These are phyloP conservation scores for Proisotoma minuta DNA, from an alignment of 2,888 invertebrate genomes.

Conservation along the genomic window DNA sequence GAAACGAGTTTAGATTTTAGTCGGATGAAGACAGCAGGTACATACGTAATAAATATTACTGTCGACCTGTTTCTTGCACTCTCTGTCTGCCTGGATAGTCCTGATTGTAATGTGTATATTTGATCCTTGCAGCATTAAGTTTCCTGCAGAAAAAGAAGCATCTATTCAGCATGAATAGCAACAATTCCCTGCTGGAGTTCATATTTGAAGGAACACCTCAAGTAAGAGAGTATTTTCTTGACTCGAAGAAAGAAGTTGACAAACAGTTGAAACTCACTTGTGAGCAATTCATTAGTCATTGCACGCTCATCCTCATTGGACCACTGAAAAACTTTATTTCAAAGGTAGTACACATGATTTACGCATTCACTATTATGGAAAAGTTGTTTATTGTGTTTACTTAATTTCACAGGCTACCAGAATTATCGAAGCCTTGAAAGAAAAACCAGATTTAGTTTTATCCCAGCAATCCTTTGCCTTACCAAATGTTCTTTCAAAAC, in stretches of 20 bases:
- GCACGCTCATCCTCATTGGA: slow-evolving; percentile 70
- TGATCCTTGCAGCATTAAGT: slow-evolving; percentile 52
- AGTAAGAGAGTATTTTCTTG: slow-evolving; percentile 84
- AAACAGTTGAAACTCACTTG: slow-evolving; percentile 83
- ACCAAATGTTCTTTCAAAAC: slow-evolving; percentile 42
- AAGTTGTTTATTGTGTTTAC: background rate
- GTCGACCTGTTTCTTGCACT: background rate
- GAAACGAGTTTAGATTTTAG: slow-evolving; percentile 92
- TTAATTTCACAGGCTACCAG: slow-evolving; percentile 49
- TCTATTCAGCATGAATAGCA: slow-evolving; percentile 78
- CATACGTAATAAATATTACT: slow-evolving; percentile 1
- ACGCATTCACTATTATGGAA: background rate
- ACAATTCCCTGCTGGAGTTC: slow-evolving; percentile 90
- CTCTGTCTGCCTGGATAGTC: no score
- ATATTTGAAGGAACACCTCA: slow-evolving; percentile 86
- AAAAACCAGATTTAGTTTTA: slow-evolving; percentile 51
- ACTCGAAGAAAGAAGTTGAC: slow-evolving; percentile 95
- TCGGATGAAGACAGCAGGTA: slow-evolving; percentile 79
- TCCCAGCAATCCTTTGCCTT: slow-evolving; percentile 46
- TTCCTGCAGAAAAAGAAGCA: slow-evolving; percentile 66
- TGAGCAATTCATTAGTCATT: slow-evolving; percentile 77
- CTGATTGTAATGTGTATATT: slow-evolving; percentile 6
- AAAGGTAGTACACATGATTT: slow-evolving; percentile 56
- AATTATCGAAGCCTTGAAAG: slow-evolving; percentile 70
- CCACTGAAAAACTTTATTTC: slow-evolving; percentile 68